Percentiles rank a stretch among this genome's conserved stretches.
phyloP scores from a whole-genome alignment of 2,797 vertebrate genomes.

The Hephaestus fuliginosus region DNA sequence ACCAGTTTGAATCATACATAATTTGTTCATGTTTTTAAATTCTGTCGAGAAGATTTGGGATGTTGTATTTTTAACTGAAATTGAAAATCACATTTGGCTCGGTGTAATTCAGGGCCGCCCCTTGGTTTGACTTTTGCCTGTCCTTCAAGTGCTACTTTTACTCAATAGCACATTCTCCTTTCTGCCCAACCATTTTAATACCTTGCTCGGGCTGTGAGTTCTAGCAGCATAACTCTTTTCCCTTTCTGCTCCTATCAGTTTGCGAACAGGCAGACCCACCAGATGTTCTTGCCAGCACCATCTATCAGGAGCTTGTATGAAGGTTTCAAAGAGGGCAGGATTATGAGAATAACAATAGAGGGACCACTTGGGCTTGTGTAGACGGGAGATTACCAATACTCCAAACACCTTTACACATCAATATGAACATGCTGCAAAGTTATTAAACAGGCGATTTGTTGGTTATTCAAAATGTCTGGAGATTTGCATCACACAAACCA shows the following conservation, averaged over 20 bases:
- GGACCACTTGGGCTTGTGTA: slow-evolving; percentile 54
- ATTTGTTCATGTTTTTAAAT: slow-evolving; percentile 12
- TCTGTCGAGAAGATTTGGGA: background rate
- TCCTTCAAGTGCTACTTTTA: slow-evolving; percentile 42
- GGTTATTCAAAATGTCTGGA: slow-evolving; percentile 56
- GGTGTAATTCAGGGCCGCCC: background rate
- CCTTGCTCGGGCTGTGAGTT: slow-evolving; percentile 30
- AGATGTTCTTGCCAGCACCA: slow-evolving; percentile 63
- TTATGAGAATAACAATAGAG: slow-evolving; percentile 63
- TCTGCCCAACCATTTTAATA: background rate
- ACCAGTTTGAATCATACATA: background rate
- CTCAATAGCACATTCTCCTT: slow-evolving; percentile 4
- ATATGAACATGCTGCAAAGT: slow-evolving; percentile 47
- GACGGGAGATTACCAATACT: slow-evolving; percentile 58
- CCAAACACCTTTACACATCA: slow-evolving; percentile 65
- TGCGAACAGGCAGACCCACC: slow-evolving; percentile 56
- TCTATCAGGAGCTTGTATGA: slow-evolving; percentile 56
- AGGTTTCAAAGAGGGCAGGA: slow-evolving; percentile 65
- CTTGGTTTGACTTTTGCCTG: slow-evolving; percentile 36
- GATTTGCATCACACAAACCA: slow-evolving; percentile 60
- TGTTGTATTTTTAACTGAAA: slow-evolving; percentile 10
- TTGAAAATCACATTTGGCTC: slow-evolving; percentile 5
- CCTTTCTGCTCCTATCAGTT: slow-evolving; percentile 59
- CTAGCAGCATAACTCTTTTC: slow-evolving; percentile 37
- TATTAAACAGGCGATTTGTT: slow-evolving; percentile 68